Percentiles rank a stretch among this genome's conserved stretches.
phyloP scores from a whole-genome alignment of 2,797 vertebrate genomes.

The Pseudochromis fuscus region DNA sequence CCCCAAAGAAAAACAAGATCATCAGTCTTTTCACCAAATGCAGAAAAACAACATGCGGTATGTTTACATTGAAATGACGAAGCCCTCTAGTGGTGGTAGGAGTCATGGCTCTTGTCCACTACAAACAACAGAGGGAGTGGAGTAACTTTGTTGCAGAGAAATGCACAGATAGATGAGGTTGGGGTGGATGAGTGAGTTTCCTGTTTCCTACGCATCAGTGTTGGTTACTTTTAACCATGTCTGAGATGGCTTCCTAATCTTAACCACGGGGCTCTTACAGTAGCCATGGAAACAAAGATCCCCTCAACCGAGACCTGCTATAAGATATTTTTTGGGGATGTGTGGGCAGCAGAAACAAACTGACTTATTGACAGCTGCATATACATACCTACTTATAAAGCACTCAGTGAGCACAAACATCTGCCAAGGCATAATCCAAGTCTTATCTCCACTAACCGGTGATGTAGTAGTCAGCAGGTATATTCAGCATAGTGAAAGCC shows the following conservation, averaged over 20 bases:
- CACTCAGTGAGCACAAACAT: too few species aligned
- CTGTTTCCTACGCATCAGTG: background rate
- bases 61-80: background rate
- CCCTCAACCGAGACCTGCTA: background rate
- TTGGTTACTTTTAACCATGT: background rate
- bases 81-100: background rate
- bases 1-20: background rate
- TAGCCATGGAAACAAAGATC: background rate
- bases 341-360: background rate
- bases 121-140: background rate
- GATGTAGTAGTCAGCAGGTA: too few species aligned
- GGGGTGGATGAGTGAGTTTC: background rate
- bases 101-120: background rate
- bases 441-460: too few species aligned
- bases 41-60: background rate
- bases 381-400: too few species aligned
- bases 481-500: too few species aligned
- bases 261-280: background rate
- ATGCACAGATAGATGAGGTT: background rate
- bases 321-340: too few species aligned
- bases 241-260: background rate
- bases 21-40: background rate
- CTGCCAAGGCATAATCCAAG: too few species aligned
- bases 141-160: background rate
- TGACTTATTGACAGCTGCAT: background rate